phyloP scores from a whole-genome alignment of 2,113 vertebrate genomes.

The Stercorarius parasiticus region DNA sequence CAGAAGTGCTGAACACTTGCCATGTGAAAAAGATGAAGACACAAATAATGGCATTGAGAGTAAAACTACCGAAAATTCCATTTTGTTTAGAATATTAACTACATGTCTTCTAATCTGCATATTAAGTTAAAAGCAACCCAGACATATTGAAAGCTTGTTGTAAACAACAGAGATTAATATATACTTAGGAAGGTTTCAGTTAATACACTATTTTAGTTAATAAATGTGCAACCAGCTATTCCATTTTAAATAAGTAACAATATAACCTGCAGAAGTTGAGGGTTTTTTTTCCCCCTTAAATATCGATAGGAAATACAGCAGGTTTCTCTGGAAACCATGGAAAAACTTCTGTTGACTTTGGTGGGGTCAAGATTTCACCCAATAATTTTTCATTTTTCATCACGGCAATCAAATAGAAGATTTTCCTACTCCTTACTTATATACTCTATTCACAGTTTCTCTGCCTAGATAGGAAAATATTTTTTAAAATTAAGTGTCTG shows the following conservation, averaged over 20 bases:
- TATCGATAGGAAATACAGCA: neutral
- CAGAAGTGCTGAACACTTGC: neutral
- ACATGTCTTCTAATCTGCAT: neutral
- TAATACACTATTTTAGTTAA: neutral
- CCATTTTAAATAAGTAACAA: neutral
- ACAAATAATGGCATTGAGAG: neutral
- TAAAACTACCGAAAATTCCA: neutral
- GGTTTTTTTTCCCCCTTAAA: neutral
- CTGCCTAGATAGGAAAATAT: neutral
- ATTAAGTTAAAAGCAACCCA: neutral
- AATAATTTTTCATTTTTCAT: neutral
- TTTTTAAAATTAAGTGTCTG: neutral
- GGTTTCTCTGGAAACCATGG: neutral
- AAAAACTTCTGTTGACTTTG: neutral
- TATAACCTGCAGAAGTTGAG: neutral
- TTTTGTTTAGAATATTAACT: neutral
- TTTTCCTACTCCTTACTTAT: neutral
- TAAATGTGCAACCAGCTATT: neutral
- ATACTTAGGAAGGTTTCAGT: neutral
- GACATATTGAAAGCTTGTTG: neutral
- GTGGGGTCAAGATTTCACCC: neutral
- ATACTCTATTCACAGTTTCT: neutral
- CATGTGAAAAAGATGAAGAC: neutral
- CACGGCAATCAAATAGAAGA: neutral
- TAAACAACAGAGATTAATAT: conserved; percentile 10